Conservation (phyloP, 2,797 vertebrate genomes). For the Hypotaenidia philippensis region DNA sequence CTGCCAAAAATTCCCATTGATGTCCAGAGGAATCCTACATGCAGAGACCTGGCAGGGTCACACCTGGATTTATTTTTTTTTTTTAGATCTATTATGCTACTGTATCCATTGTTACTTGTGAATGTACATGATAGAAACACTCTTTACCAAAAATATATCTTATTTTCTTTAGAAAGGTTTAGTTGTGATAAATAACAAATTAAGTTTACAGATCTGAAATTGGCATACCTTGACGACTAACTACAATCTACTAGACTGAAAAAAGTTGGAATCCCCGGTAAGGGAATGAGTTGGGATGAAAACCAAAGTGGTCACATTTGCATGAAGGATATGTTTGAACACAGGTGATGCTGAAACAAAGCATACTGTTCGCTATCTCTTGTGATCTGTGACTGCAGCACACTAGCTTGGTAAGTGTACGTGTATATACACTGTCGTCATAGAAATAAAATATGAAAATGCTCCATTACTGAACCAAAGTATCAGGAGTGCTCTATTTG, state of each 20-base stretch:
- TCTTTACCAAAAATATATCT: constrained; percentile 86
- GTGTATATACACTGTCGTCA: constrained; percentile 57
- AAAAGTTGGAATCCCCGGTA: constrained; percentile 71
- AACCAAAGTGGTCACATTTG: constrained; percentile 42
- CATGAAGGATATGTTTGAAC: constrained; percentile 56
- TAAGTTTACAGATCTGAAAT: constrained; percentile 80
- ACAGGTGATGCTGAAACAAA: constrained; percentile 39
- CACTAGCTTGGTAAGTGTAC: constrained; percentile 70
- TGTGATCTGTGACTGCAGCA: constrained; percentile 72
- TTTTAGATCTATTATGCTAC: constrained; percentile 60
- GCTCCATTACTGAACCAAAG: constrained; percentile 73
- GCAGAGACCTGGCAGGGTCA: background rate
- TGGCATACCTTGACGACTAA: constrained; percentile 77
- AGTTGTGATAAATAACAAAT: constrained; percentile 81
- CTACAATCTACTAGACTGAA: constrained; percentile 74
- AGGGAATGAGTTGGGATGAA: constrained; percentile 60
- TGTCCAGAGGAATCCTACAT: background rate
- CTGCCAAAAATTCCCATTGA: background rate
- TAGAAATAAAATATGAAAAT: constrained; percentile 78
- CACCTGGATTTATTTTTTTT: background rate
- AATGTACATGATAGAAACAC: constrained; percentile 84
- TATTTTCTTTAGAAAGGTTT: constrained; percentile 85
- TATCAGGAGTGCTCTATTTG: constrained; percentile 67
- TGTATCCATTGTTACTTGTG: constrained; percentile 70
- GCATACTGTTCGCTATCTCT: constrained; percentile 35